Base-by-base conservation (phyloP, 1,140 invertebrate species). In the Drosophila kepulauana region DNA sequence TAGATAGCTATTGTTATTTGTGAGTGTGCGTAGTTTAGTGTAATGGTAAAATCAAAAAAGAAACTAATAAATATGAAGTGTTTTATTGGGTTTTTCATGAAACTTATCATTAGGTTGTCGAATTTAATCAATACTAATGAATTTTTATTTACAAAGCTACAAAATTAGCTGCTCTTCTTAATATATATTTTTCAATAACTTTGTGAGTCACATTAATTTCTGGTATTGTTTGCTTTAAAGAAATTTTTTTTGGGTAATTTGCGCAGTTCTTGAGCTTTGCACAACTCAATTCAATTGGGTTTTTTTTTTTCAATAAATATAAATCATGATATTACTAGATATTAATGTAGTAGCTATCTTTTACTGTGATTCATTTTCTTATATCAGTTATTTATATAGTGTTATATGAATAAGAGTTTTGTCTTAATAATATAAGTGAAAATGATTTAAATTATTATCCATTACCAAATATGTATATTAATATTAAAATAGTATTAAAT, bases 21-120 rank as follows among this genome's bases (percentile, higher is more conserved):
- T 30, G 20, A 58, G 38, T 43, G 15, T 46, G n/a, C 20, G 33
- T 33, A 48, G n/a, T 28, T 30, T 62, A 51, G 46, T 49, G 16
- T 51, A 51, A 25, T 49, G 46, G 35, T 63, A n/a, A 51, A 38
- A 13, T 51, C 20, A 25, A 25, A n/a, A 20, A 25, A 46, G 5
- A 46, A 51, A 38, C 28, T 15, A 10, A 33, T 15, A 54, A 35
- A 33, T 33, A 28, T 13, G 4, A 54, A 35, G 51, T 54, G n/a
- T 33, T 54, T 54, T 5, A 54, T 7, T 33, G 28, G 51, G 28
- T 15, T 15, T 54, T 54, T 15, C 6, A 43, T 43, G 2, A 13
- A 13, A 6, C 41, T 43, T 5, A 43, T 43, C 11, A 7, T 43
- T 43, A n/a, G 41, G 41, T 43, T 43, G 41, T n/a, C 41, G 41